Percentiles rank a stretch among this genome's conserved stretches.
Conservation (phyloP, 2,797 vertebrate species). For the Heteromormyrus szaboi region DNA sequence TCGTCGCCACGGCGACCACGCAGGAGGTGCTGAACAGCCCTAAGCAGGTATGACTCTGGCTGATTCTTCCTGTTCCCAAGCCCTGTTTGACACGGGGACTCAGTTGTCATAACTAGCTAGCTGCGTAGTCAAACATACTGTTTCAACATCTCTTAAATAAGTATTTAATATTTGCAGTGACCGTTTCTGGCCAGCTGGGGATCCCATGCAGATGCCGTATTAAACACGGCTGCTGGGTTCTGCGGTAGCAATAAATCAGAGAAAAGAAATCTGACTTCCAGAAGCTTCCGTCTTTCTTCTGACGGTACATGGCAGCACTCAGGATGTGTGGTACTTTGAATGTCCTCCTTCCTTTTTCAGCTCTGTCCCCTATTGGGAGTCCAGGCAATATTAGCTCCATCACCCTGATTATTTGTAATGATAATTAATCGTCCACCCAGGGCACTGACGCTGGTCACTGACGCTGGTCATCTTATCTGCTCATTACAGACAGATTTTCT, state of each 20-base stretch:
- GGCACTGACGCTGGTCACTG: not conserved
- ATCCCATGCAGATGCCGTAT: not conserved
- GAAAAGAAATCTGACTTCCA: not conserved
- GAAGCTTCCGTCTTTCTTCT: slow-evolving; percentile 6
- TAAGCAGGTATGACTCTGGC: slow-evolving; percentile 63
- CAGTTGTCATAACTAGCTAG: not conserved
- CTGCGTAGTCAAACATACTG: not conserved
- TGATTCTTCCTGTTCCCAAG: not conserved
- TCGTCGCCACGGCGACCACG: slow-evolving; percentile 60
- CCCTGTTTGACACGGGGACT: not conserved
- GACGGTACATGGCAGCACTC: not conserved
- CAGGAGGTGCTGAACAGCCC: slow-evolving; percentile 65
- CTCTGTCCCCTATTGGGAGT: not conserved
- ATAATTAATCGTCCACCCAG: not conserved
- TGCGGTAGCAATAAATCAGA: not conserved
- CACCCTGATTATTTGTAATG: not conserved
- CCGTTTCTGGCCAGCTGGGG: not conserved
- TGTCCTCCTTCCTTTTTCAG: not conserved
- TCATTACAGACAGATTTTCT: not conserved
- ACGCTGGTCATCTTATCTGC: not conserved
- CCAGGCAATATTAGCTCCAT: not conserved
- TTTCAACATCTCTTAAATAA: not conserved
- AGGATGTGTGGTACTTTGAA: not conserved
- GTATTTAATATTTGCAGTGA: not conserved
- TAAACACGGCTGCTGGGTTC: not conserved